Evolutionary conservation across 2,113 vertebrate genomes (phyloP).

Genomic region (Xenus cinereus): DNA sequence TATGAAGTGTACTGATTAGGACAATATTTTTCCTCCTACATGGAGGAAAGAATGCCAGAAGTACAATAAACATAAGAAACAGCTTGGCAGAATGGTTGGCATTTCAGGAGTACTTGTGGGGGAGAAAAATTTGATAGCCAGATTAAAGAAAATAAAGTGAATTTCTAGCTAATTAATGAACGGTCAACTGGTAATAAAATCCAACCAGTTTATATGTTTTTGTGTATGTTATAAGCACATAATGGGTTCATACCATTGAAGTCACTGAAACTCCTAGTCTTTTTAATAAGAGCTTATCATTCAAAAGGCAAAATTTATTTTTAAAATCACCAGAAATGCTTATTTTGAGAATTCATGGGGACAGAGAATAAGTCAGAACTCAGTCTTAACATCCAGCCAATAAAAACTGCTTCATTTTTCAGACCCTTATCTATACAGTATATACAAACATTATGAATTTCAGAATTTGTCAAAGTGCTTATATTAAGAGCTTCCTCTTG

Average conservation of each 20-base stretch:
- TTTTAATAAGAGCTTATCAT: background rate
- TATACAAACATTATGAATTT: background rate
- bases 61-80: background rate
- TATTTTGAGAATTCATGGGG: background rate
- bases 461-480: background rate
- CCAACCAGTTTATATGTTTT: background rate
- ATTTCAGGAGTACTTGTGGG: background rate
- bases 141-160: background rate
- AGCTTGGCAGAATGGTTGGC: background rate
- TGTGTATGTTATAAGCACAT: background rate
- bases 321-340: background rate
- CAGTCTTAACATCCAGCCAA: background rate
- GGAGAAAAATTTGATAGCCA: background rate
- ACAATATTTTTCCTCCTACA: conserved; percentile 17
- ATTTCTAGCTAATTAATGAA: background rate
- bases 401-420: background rate
- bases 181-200: background rate
- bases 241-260: background rate
- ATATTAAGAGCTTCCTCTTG: background rate
- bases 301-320: background rate
- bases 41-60: background rate
- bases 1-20: background rate
- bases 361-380: background rate
- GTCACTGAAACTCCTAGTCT: background rate
- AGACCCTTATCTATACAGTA: background rate